These are phyloP conservation scores for Lacerta bilineata DNA, from an alignment of 2,797 vertebrate species.

Conservation along the genomic window DNA sequence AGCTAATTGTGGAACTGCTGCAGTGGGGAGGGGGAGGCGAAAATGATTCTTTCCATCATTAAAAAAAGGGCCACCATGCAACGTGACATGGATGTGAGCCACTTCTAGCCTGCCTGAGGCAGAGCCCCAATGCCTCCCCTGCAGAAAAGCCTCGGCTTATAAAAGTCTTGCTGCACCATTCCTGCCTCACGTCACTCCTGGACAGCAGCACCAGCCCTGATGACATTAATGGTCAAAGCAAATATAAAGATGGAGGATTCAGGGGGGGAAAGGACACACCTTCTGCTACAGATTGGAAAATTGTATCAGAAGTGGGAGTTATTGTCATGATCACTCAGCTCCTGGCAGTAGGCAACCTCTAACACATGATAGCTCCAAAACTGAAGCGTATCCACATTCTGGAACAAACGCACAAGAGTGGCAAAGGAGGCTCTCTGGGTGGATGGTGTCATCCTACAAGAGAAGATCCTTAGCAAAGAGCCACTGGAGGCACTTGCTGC, in stretches of 20 bases:
- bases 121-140: background rate
- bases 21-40: background rate
- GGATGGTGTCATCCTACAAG: too few species aligned
- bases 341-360: background rate
- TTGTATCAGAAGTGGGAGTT: background rate
- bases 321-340: background rate
- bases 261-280: background rate
- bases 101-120: background rate
- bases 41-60: background rate
- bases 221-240: background rate
- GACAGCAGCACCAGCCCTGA: background rate
- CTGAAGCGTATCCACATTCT: background rate
- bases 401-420: background rate
- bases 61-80: background rate
- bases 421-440: background rate
- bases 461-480: too few species aligned
- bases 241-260: slow-evolving; percentile 26
- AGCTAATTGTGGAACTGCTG: slow-evolving; percentile 9
- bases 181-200: background rate
- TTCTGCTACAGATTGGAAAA: slow-evolving; percentile 3
- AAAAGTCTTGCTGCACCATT: background rate
- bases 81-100: too few species aligned
- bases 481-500: too few species aligned
- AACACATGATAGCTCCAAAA: background rate
- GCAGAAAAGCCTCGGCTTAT: background rate